phyloP scores from a whole-genome alignment of 2,888 invertebrate genomes.

The Seladonia tumulorum region DNA sequence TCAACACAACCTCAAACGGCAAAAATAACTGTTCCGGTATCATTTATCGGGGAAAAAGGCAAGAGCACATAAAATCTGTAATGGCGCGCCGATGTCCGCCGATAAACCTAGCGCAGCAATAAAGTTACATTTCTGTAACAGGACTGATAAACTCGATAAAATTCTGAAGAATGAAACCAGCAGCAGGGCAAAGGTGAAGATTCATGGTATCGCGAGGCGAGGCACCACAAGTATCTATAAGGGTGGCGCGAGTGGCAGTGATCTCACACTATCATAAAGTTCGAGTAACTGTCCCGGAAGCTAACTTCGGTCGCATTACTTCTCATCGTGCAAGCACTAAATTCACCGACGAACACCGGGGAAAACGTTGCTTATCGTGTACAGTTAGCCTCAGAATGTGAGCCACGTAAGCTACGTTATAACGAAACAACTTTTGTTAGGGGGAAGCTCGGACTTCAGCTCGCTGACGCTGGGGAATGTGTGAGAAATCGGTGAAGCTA shows the following conservation, averaged over 20 bases:
- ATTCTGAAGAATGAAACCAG: neutral
- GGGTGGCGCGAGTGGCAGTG: neutral
- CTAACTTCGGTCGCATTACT: neutral
- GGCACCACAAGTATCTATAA: neutral
- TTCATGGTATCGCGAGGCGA: neutral
- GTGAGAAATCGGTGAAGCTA: neutral
- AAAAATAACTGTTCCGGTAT: neutral
- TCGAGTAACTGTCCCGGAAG: constrained; percentile 11
- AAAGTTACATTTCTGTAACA: neutral
- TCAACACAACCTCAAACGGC: neutral
- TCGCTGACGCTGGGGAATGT: neutral
- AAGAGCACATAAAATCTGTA: neutral
- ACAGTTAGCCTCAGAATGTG: neutral
- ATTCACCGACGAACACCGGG: neutral
- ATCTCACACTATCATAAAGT: constrained; percentile 13
- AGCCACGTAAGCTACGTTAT: neutral
- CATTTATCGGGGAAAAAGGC: neutral
- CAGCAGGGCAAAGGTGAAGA: neutral
- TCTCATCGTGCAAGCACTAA: constrained; percentile 1
- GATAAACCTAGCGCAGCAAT: neutral
- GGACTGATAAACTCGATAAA: neutral
- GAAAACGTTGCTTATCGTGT: constrained; percentile 11
- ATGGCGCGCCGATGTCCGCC: neutral
- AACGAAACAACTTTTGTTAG: neutral
- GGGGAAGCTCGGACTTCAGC: neutral